Percentiles rank a stretch among this genome's conserved stretches.
These are phyloP conservation scores for Ctena decussata DNA, from an alignment of 2,888 invertebrate species.

Conservation along the genomic window DNA sequence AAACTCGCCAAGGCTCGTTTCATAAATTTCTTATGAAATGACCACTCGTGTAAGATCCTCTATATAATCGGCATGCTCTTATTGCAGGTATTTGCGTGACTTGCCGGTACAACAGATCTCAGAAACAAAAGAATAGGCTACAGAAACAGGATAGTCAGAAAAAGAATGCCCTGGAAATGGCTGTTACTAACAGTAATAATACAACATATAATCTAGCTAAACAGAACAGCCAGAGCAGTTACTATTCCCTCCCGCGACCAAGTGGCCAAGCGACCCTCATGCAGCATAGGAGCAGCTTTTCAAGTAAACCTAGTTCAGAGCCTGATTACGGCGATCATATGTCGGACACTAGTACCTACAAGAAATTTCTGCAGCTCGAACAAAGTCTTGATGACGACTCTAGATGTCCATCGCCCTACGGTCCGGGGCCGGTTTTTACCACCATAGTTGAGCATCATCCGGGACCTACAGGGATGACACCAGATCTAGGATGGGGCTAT, in stretches of 20 bases:
- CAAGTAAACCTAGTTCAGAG: slow-evolving; percentile 68
- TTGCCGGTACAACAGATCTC: slow-evolving; percentile 69
- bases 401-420: slow-evolving; percentile 64
- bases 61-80: too few relatives aligned
- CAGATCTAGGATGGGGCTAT: slow-evolving; percentile 61
- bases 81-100: slow-evolving; percentile 71
- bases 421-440: slow-evolving; percentile 57
- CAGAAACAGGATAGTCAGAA: slow-evolving; percentile 63
- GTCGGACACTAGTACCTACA: slow-evolving; percentile 73
- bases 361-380: slow-evolving; percentile 71
- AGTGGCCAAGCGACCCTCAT: slow-evolving; percentile 67
- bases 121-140: slow-evolving; percentile 55
- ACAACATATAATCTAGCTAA: slow-evolving; percentile 60
- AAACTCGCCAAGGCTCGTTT: too few relatives aligned
- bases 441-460: slow-evolving; percentile 63
- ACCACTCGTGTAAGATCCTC: too few relatives aligned
- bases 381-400: slow-evolving; percentile 69
- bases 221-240: slow-evolving; percentile 69
- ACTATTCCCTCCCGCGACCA: slow-evolving; percentile 60
- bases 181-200: slow-evolving; percentile 68
- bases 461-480: slow-evolving; percentile 59
- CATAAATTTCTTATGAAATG: too few relatives aligned
- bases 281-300: slow-evolving; percentile 66
- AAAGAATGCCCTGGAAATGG: slow-evolving; percentile 70
- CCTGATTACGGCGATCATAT: slow-evolving; percentile 67